These are phyloP conservation scores for Leucoptera coffeella DNA, from an alignment of 2,888 invertebrate genomes.

Conservation along the genomic window DNA sequence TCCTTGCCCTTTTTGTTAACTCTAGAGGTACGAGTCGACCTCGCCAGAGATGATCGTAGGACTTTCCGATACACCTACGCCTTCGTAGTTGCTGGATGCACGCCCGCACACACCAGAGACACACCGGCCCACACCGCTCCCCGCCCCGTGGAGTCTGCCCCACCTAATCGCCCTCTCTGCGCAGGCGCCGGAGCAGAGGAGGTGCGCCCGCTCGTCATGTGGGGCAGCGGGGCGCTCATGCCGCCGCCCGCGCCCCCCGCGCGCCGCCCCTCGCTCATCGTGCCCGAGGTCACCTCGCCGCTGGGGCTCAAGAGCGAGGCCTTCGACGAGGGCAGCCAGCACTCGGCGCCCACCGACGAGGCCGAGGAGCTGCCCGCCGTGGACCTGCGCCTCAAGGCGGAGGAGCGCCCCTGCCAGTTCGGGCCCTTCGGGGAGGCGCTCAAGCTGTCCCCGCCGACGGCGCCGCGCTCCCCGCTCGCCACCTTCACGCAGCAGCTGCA, in stretches of 20 bases:
- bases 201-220: constrained; percentile 21
- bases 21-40: too few species aligned
- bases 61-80: too few species aligned
- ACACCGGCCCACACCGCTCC: too few species aligned
- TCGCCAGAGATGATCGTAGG: too few species aligned
- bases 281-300: constrained; percentile 51
- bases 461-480: constrained; percentile 27
- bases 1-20: too few species aligned
- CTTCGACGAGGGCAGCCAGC: constrained; percentile 67
- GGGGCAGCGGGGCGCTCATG: constrained; percentile 53
- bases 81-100: too few species aligned
- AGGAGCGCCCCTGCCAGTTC: too few species aligned
- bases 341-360: constrained; percentile 32
- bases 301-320: constrained; percentile 54
- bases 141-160: too few species aligned
- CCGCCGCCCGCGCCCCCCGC: constrained; percentile 65
- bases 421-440: too few species aligned
- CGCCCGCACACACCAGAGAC: too few species aligned
- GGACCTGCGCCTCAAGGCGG: constrained; percentile 64
- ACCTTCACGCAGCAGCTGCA: constrained; percentile 41
- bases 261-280: constrained; percentile 56
- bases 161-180: too few species aligned
- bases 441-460: constrained; percentile 47
- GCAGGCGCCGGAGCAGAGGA: too few species aligned
- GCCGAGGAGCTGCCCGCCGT: constrained; percentile 52